Evolutionary conservation across 2,888 invertebrate genomes (phyloP).

Genomic region (Latrodectus hesperus): DNA sequence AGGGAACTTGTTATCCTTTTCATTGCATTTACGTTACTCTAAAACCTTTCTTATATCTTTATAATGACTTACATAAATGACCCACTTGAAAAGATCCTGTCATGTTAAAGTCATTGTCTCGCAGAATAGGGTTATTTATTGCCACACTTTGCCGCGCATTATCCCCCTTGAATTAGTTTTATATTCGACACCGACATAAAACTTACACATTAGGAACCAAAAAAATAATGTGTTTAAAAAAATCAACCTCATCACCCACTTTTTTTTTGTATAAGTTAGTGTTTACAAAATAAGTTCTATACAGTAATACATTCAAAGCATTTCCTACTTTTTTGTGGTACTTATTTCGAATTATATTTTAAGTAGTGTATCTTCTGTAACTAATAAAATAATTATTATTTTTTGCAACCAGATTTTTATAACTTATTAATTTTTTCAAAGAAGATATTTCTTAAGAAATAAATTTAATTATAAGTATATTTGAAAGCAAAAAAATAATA

Average conservation of each 20-base stretch:
- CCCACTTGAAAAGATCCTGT: conserved; percentile 51
- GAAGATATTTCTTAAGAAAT: no score
- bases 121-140: conserved; percentile 61
- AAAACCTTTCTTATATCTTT: conserved; percentile 30
- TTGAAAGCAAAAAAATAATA: no score
- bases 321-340: no score
- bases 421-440: no score
- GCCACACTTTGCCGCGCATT: conserved; percentile 58
- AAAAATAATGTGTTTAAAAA: not conserved
- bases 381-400: no score
- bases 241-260: not conserved
- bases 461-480: no score
- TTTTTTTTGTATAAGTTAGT: no score
- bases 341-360: no score
- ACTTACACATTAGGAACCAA: not conserved
- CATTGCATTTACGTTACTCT: not conserved
- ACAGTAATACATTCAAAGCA: no score
- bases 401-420: no score
- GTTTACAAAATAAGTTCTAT: no score
- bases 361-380: no score
- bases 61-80: conserved; percentile 46
- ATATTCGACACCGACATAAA: conserved; percentile 45
- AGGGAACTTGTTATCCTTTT: not conserved
- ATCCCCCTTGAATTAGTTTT: conserved; percentile 40
- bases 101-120: conserved; percentile 62